Evolutionary conservation across 2,113 vertebrate species (phyloP).

Genomic region (Raphicerus campestris): DNA sequence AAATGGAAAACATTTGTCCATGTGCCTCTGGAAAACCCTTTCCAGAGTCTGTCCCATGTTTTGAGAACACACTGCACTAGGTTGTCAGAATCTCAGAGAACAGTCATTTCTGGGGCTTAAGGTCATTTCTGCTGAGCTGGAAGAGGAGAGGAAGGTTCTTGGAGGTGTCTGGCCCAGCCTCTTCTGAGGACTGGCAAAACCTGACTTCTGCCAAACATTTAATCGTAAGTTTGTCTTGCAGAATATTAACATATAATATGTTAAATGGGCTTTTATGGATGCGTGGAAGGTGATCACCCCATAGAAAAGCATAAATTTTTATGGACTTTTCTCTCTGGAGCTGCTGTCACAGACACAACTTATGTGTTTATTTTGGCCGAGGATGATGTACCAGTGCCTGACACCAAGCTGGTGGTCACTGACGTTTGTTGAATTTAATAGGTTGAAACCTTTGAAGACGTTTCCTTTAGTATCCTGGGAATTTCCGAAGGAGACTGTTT

Average conservation of each 20-base stretch:
- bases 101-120: neutral
- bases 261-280: conserved; percentile 49
- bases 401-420: neutral
- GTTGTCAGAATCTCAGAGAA: conserved; percentile 24
- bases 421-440: conserved; percentile 1
- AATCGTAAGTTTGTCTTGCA: neutral
- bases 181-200: neutral
- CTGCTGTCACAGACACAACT: neutral
- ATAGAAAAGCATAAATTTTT: conserved; percentile 23
- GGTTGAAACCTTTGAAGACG: neutral
- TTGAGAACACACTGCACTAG: conserved; percentile 27
- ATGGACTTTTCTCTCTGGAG: neutral
- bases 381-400: neutral
- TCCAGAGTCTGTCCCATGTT: neutral
- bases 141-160: neutral
- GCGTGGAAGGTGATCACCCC: neutral
- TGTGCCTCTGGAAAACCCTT: neutral
- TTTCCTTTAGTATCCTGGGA: neutral
- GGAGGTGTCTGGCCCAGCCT: neutral
- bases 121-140: neutral
- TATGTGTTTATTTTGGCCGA: conserved; percentile 2
- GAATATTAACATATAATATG: conserved; percentile 4
- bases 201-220: conserved; percentile 34
- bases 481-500: neutral
- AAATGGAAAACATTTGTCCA: neutral